These are phyloP conservation scores for Hiodon tergisus DNA, from an alignment of 2,113 vertebrate species.

Conservation along the genomic window DNA sequence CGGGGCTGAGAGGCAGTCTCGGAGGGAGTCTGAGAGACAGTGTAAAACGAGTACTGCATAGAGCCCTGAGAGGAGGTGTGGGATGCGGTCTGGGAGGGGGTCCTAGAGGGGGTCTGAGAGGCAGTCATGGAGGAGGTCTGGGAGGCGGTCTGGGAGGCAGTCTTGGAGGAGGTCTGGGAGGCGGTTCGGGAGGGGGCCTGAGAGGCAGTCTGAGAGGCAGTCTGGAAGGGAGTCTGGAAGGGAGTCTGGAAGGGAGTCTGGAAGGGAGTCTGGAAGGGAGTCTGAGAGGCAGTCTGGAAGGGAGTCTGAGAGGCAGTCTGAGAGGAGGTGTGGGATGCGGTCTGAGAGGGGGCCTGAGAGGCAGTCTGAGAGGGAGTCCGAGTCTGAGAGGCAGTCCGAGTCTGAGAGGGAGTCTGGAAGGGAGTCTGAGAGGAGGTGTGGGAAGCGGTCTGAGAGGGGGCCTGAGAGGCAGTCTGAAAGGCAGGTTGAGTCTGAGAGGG, in stretches of 20 bases:
- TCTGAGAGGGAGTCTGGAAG: not conserved
- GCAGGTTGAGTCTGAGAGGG: too few relatives aligned
- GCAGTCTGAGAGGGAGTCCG: not conserved
- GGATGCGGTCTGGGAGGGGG: not conserved
- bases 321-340: too few relatives aligned
- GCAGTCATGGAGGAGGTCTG: conserved; percentile 5
- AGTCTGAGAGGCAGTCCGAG: too few relatives aligned
- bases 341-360: not conserved
- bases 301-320: too few relatives aligned
- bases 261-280: not conserved
- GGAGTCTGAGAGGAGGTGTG: conserved; percentile 7
- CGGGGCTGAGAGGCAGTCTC: too few relatives aligned
- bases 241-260: not conserved
- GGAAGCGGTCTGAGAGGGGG: conserved; percentile 17
- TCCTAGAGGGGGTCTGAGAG: not conserved
- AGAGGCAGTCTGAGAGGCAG: not conserved
- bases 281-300: too few relatives aligned
- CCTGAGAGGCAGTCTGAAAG: conserved; percentile 23
- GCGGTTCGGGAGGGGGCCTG: not conserved
- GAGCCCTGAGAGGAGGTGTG: not conserved
- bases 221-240: not conserved
- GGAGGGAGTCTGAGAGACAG: too few relatives aligned
- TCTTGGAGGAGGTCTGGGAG: not conserved
- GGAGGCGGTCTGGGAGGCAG: not conserved
- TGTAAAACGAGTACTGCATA: too few relatives aligned